A percentile compares a stretch with the other conserved stretches of the same genome.
Conservation (phyloP, 2,888 invertebrate species). For the Lasius fuliginosus region DNA sequence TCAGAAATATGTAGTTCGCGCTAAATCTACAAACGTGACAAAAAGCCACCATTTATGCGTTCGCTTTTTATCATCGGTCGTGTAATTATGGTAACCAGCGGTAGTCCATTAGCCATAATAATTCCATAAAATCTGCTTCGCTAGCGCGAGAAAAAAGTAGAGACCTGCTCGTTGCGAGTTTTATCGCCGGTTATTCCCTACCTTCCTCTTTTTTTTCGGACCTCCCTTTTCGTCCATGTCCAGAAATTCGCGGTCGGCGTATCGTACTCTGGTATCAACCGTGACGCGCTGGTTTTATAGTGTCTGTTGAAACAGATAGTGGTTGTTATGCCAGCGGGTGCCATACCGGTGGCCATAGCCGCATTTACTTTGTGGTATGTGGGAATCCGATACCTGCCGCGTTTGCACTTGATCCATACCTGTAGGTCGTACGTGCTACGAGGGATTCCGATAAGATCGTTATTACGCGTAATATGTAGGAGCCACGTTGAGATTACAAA, state of each 20-base stretch:
- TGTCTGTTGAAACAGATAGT: conserved; percentile 45
- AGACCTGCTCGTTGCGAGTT: conserved; percentile 65
- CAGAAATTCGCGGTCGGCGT: conserved; percentile 52
- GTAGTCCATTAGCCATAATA: conserved; percentile 74
- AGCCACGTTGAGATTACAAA: background rate
- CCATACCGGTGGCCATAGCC: background rate
- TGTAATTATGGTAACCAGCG: conserved; percentile 70
- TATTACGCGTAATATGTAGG: background rate
- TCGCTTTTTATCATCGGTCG: conserved; percentile 65
- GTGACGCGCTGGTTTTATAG: conserved; percentile 49
- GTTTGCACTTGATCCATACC: conserved; percentile 29
- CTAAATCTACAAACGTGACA: conserved; percentile 37
- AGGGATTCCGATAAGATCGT: conserved; percentile 36
- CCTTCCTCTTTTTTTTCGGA: background rate
- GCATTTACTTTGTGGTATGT: conserved; percentile 27
- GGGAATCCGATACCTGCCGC: conserved; percentile 10
- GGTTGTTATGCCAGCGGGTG: conserved; percentile 26
- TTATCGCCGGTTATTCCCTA: conserved; percentile 61
- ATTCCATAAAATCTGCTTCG: conserved; percentile 72
- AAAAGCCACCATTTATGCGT: conserved; percentile 29
- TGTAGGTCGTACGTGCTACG: background rate
- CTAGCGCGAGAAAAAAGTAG: conserved; percentile 54
- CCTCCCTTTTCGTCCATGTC: conserved; percentile 23
- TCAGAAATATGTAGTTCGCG: background rate
- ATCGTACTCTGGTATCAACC: conserved; percentile 29